Base-by-base conservation (phyloP, 2,113 vertebrate genomes). In the Protomyctophum bolini region DNA sequence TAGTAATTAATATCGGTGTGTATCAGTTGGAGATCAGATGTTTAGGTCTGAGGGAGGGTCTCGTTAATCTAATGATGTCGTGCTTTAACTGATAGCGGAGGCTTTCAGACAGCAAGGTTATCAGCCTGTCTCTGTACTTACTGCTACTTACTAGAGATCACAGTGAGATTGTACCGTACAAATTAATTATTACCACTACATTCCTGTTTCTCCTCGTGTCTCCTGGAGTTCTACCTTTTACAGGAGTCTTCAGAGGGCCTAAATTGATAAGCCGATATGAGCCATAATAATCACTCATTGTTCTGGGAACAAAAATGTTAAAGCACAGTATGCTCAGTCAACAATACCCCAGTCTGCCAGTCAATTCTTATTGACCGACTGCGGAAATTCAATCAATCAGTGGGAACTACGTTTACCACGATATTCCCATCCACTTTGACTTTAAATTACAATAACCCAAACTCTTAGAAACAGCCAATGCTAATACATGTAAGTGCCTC, bases 1-100 rank as follows among this genome's bases (percentile, higher is more conserved):
- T 82, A 92, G 80, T 94, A 94, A 95, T 95, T 93, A 95, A 94
- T 95, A 93, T 94, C 90, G 91, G 85, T 84, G 87, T 86, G 94
- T 94, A 93, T 94, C 87, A 83, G 90, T 89, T 66, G 72, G 81
- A 87, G 80, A 94, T 94, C 91, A 86, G 93, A 92, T 91, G 93
- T 94, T 92, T 92, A 87, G 87, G 90, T 91, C 87, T 68, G 89
- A 88, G 81, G 80, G 72, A 93, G 91, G 79, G 88, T 88, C 88
- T 91, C 80, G 85, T 91, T 95, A 90, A 92, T 93, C 92, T 92
- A 93, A 93, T 94, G 91, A 92, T 90, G 91, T 88, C 77, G 47
- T 10, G 90, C 91, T 84, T 90, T 59, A 89, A 83, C 86, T 33
- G 93, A 92, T 91, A 91, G 88, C 81, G 88, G 87, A 86, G 81